Evolutionary conservation across 2,113 vertebrate genomes (phyloP), one percentile per base, ranked within the genome.

Genomic region (Myrmophylax atrothorax): DNA sequence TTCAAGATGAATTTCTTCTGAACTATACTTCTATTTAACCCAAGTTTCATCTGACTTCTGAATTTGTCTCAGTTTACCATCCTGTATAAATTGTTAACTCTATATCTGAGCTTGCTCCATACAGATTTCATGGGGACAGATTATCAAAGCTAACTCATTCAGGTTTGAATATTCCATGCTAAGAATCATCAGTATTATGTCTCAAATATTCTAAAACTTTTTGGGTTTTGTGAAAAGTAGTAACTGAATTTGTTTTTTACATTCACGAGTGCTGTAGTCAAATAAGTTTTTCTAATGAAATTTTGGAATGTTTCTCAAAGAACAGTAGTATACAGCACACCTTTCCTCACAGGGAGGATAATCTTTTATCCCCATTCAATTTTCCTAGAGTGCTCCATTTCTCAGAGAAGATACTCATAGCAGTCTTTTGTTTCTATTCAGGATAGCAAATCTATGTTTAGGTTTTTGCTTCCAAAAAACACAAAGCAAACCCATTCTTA

Each of bases 11-110:
- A 85, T 95, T 94, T 97, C 85, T 89, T 95, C 94, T 95, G 80
- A 94, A 74, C 85, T 49, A 56, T 92, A 84, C 29, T 82, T 94
- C 74, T 95, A 86, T 94, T 95, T 97, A 97, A 95, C 74, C 63
- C 83, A 29, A 1, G 3, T 59, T 80, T 70, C 33, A 35, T 58
- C 69, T 60, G 15, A 67, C 60, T 85, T 96, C 85, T 47, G 67
- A 56, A 84, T 88, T 97, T 97, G 81, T 95, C 87, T 82, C 89
- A 93, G 73, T 26, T 93, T 87, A 70, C 89, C 40, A 44, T 86
- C 89, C 85, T 92, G 13, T 35, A 42, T 70, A 33, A 64, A 59
- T 93, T 88, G 25, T 42, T 46, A 84, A 73, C 66, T 70, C 19
- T 77, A 40, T 63, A 83, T 50, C 89, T 95, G 84, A 87, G 83